These are phyloP conservation scores for Oryzias woworae DNA, from an alignment of 2,113 vertebrate species.

Conservation along the genomic window DNA sequence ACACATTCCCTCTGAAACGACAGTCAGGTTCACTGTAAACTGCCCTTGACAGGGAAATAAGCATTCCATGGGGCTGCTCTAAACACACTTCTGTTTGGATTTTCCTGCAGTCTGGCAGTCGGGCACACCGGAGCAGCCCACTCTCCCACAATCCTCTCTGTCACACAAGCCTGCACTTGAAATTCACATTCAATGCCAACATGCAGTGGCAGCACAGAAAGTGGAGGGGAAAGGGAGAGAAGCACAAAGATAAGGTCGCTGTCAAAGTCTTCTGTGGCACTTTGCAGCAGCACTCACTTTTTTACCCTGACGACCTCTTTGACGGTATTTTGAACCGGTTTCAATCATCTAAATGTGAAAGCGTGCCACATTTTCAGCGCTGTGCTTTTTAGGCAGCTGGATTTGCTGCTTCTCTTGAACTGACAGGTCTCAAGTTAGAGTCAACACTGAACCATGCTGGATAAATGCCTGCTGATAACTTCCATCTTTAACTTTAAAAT, in stretches of 20 bases:
- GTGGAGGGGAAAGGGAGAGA: not conserved
- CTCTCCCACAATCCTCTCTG: not conserved
- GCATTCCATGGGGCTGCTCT: too few species aligned
- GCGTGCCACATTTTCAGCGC: not conserved
- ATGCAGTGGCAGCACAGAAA: not conserved
- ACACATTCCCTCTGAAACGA: too few species aligned
- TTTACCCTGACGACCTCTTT: not conserved
- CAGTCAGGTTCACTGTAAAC: too few species aligned
- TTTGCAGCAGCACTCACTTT: too few species aligned
- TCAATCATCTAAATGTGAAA: not conserved
- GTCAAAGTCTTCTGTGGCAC: too few species aligned
- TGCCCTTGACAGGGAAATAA: too few species aligned
- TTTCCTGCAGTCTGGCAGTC: too few species aligned
- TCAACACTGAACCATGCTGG: conserved; percentile 15
- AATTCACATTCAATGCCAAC: conserved; percentile 1
- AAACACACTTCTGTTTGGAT: too few species aligned
- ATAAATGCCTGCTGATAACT: not conserved
- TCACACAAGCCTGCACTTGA: not conserved
- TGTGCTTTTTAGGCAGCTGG: not conserved
- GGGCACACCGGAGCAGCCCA: not conserved
- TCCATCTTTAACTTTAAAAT: not conserved
- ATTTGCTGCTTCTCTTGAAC: not conserved
- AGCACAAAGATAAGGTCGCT: not conserved
- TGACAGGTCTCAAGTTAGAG: not conserved
- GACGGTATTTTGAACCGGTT: not conserved